phyloP scores from a whole-genome alignment of 2,888 invertebrate genomes.

The Meiosimyza decipiens region DNA sequence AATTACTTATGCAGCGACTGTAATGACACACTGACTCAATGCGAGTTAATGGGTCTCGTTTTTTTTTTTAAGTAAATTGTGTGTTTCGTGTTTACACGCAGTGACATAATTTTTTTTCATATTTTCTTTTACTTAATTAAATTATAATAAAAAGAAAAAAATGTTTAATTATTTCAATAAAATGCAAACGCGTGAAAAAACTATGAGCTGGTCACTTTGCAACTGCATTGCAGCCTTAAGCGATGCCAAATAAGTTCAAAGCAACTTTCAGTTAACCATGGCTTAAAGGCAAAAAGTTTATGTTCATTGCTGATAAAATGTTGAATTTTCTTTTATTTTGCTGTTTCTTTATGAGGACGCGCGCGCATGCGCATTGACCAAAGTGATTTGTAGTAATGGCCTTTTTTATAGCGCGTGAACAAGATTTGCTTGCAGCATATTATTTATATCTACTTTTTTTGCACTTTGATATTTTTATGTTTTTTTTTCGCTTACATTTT shows the following conservation, averaged over 20 bases:
- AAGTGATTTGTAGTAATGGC: no score
- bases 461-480: no score
- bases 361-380: no score
- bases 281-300: background rate
- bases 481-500: no score
- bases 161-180: background rate
- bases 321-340: no score
- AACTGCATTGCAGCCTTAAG: background rate
- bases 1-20: background rate
- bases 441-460: no score
- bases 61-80: background rate
- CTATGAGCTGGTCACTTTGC: background rate
- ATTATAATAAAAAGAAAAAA: background rate
- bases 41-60: background rate
- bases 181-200: background rate
- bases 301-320: background rate
- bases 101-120: background rate
- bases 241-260: background rate
- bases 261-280: background rate
- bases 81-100: background rate
- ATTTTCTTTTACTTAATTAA: background rate
- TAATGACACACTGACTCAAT: slow-evolving; percentile 17
- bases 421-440: no score
- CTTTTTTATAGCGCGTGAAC: no score
- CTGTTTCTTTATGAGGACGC: no score